Conservation (phyloP, 2,888 invertebrate genomes). For the Baronia brevicornis region DNA sequence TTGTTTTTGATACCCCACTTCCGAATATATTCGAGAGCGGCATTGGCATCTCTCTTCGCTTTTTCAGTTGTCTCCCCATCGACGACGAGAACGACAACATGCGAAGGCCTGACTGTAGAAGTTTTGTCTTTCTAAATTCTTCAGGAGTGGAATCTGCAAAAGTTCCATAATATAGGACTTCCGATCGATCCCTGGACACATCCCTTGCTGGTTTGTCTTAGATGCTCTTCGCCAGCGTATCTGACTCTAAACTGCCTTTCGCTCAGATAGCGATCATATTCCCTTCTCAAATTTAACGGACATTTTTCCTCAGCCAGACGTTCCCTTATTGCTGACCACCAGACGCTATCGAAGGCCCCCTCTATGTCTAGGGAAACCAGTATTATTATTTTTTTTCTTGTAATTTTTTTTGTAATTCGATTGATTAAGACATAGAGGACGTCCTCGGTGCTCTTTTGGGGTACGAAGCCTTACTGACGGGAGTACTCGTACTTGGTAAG, state of each 20-base stretch:
- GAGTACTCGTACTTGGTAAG: no score
- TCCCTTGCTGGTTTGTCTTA: slow-evolving; percentile 10
- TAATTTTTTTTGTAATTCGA: no score
- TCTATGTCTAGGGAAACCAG: no score
- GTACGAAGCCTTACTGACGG: no score
- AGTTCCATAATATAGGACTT: slow-evolving; percentile 19
- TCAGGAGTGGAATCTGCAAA: slow-evolving; percentile 18
- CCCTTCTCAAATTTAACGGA: slow-evolving; percentile 1
- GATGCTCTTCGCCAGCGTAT: slow-evolving; percentile 4
- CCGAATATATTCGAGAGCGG: slow-evolving; percentile 16
- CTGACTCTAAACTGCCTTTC: slow-evolving; percentile 4
- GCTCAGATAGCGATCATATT: slow-evolving; percentile 8
- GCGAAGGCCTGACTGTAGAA: slow-evolving; percentile 18
- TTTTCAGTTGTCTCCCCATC: slow-evolving; percentile 8
- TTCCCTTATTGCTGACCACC: slow-evolving; percentile 1
- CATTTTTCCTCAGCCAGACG: slow-evolving; percentile 5
- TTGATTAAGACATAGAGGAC: no score
- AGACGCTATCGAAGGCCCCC: slow-evolving; percentile 3
- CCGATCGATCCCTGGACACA: slow-evolving; percentile 15
- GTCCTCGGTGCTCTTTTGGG: no score
- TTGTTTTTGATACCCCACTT: no score
- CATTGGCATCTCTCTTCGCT: slow-evolving; percentile 14
- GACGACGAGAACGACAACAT: slow-evolving; percentile 12
- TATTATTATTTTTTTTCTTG: no score
- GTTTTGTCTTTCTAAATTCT: slow-evolving; percentile 8